Conservation (phyloP, 2,888 invertebrate species). For the Nomada ruficornis region DNA sequence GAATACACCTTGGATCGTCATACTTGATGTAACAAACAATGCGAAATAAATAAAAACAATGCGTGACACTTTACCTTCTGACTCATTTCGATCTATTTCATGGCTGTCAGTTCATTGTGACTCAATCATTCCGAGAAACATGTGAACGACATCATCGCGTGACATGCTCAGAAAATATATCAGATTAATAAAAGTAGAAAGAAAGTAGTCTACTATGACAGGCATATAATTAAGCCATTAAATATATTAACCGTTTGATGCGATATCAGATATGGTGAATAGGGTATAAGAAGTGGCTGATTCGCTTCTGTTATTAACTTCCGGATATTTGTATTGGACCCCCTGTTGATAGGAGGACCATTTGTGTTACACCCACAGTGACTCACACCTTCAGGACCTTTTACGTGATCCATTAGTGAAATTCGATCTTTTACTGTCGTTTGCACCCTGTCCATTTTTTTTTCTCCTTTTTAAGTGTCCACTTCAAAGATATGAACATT, state of each 20-base stretch:
- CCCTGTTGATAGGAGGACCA: constrained; percentile 60
- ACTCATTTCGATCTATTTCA: too few relatives aligned
- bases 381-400: constrained; percentile 60
- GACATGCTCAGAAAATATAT: not conserved
- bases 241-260: constrained; percentile 34
- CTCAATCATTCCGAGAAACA: too few relatives aligned
- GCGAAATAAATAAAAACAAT: too few relatives aligned
- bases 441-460: constrained; percentile 1
- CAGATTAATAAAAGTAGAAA: not conserved
- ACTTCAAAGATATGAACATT: not conserved
- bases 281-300: constrained; percentile 34
- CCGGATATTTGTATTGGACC: constrained; percentile 67
- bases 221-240: constrained; percentile 32
- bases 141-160: not conserved
- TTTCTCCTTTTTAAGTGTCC: constrained; percentile 24
- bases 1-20: too few relatives aligned
- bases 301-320: constrained; percentile 61
- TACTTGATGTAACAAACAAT: too few relatives aligned
- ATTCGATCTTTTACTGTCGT: constrained; percentile 52
- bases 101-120: too few relatives aligned
- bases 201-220: too few relatives aligned
- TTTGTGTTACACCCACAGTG: constrained; percentile 59
- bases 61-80: too few relatives aligned
- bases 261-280: constrained; percentile 17
- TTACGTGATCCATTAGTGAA: constrained; percentile 72